Evolutionary conservation across 2,797 vertebrate genomes (phyloP), one percentile per base, ranked within the genome.

Genomic region (Cirrhinus molitorella): DNA sequence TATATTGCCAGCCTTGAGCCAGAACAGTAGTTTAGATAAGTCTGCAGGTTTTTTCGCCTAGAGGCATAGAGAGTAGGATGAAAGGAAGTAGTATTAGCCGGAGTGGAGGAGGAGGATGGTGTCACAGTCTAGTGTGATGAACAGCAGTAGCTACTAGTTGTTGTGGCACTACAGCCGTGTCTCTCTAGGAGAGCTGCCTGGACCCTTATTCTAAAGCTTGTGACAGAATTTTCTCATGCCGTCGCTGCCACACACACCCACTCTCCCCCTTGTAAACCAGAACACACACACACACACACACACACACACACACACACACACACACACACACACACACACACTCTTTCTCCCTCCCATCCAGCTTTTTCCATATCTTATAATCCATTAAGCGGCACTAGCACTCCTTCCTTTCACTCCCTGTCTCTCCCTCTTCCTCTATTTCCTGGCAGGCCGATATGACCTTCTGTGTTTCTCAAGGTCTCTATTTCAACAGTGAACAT

Each of bases 371-470:
- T 79, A 81, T 85, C 79, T 70, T 83, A 87, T 84, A 74, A 88
- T 83, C 88, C 84, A 86, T 86, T 88, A 86, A 88, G 81, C 43
- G 80, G 68, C 83, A 65, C 80, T 63, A 57, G 47, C 83, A 79
- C 76, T 85, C 65, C 68, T 67, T 80, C 71, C 65, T 45, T 59
- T 83, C 63, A 43, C 45, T 65, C 25, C 31, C 80, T 72, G 67
- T 86, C 57, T 80, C 73, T 73, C 83, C 47, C 51, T 83, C 37
- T 68, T 61, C 10, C 70, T 83, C 49, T 76, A 57, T 25, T 77
- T 80, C 80, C 80, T 86, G 73, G 79, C 80, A 68, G 72, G 78
- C 49, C 59, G 49, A 40, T n/a, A 31, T 81, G 77, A 87, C 88
- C 86, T 86, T 89, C 79, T 68, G 12, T 49, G 12, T 75, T 83